These are phyloP conservation scores for Melanostigma gelatinosum DNA, from an alignment of 2,113 vertebrate genomes.

Conservation along the genomic window DNA sequence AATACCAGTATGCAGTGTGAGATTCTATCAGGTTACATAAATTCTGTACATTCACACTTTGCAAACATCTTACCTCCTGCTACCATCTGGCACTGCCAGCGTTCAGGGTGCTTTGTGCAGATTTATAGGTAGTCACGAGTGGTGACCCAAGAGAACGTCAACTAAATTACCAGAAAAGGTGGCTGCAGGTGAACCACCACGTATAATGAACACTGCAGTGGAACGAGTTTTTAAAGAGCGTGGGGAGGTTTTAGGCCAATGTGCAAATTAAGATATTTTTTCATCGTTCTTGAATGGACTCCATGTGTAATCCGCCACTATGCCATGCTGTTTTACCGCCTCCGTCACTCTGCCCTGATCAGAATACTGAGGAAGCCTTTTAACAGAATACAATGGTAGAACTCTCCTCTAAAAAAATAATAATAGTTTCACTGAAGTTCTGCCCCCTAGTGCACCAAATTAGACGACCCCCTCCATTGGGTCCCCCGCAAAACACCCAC, in stretches of 20 bases:
- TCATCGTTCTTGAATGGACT: slow-evolving; percentile 31
- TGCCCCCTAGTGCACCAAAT: no score
- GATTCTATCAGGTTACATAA: slow-evolving; percentile 17
- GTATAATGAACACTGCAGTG: neutral
- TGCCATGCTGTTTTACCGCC: slow-evolving; percentile 11
- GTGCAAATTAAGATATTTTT: slow-evolving; percentile 44
- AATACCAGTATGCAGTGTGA: neutral
- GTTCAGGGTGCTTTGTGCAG: slow-evolving; percentile 19
- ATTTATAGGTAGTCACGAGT: neutral
- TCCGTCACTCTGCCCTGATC: slow-evolving; percentile 5
- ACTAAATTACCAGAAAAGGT: neutral
- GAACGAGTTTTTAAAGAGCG: neutral
- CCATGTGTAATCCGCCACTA: neutral
- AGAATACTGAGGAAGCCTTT: slow-evolving; percentile 4
- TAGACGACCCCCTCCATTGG: no score
- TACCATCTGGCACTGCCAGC: slow-evolving; percentile 36
- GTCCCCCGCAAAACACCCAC: no score
- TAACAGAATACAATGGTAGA: neutral
- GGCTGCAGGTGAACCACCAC: neutral
- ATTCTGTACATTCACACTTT: slow-evolving; percentile 32
- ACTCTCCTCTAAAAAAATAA: neutral
- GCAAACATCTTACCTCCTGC: slow-evolving; percentile 9
- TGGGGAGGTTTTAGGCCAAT: slow-evolving; percentile 18
- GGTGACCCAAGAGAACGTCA: slow-evolving; percentile 8
- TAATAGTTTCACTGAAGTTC: neutral